A percentile compares a stretch with the other conserved stretches of the same genome.
These are phyloP conservation scores for Vulpes lagopus DNA, from an alignment of 2,113 vertebrate genomes.

Conservation along the genomic window DNA sequence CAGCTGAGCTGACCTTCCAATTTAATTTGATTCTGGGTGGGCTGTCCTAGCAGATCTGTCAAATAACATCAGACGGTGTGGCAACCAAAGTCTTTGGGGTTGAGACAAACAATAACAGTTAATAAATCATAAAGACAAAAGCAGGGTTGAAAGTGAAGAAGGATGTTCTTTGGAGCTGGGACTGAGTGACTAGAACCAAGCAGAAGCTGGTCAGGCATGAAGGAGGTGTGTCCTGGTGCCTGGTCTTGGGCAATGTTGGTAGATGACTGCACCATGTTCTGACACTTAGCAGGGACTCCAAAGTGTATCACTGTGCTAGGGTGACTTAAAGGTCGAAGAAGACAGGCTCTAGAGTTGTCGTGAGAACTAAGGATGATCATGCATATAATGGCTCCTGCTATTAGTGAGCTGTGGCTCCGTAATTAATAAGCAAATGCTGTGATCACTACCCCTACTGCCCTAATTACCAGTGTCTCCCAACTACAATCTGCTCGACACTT, in stretches of 20 bases:
- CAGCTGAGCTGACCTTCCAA: background rate
- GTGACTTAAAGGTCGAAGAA: background rate
- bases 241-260: background rate
- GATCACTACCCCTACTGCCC: background rate
- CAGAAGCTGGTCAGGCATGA: background rate
- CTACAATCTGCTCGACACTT: background rate
- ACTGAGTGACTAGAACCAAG: background rate
- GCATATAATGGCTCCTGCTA: background rate
- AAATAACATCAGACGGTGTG: background rate
- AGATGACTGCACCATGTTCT: background rate
- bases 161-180: background rate
- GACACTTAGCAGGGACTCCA: background rate
- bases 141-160: background rate
- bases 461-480: background rate
- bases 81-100: background rate
- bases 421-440: background rate
- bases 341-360: background rate
- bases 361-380: background rate
- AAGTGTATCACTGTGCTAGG: background rate
- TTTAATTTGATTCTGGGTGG: conserved; percentile 47
- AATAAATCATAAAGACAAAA: conserved; percentile 7
- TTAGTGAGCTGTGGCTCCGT: background rate
- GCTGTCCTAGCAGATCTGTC: background rate
- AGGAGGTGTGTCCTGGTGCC: background rate
- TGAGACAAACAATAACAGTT: background rate